Evolutionary conservation across 2,888 invertebrate species (phyloP), one percentile per base, ranked within the genome.

Genomic region (Diogma glabrata): DNA sequence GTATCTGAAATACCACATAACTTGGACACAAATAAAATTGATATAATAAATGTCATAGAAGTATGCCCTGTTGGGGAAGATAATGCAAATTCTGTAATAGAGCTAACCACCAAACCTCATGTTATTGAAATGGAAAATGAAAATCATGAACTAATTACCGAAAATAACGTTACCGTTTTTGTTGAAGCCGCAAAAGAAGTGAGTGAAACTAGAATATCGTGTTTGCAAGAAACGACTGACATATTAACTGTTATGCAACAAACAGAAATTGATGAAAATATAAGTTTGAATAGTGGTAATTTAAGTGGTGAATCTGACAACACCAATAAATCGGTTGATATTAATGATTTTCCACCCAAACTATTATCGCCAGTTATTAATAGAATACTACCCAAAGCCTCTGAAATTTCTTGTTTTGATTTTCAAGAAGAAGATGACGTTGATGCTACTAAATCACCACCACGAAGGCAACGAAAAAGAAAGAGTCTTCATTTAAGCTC

Each of bases 371-470:
- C 6, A 24, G 6, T 24, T 24, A 12, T 12, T 7, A 47, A 46
- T 17, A 16, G 30, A 51, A 36, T 22, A 36, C 9, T 17, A 22
- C 22, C 46, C 4, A 24, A 46, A 19, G 8, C 33, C 6, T 23
- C 16, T 36, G 45, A 51, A 17, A 52, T 79, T 50, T 82, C 84
- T 0, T 87, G 87, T 63, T 88, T 87, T 63, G 87, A 88, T 65
- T 87, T 87, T 63, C 81, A 83, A 57, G 81, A 81, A 49, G 84
- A 86, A 55, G 84, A 85, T 57, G 79, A 84, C 62, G 77, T 75
- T 22, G 30, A 30, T 20, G 22, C 33, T n/a, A 72, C 72, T n/a
- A 48, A 22, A 30, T 48, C 74, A 10, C 30, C 49, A 26, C 28
- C 50, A n/a, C 36, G 50, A n/a, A 48, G 30, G 24, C 45, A 40